These are phyloP conservation scores for Habrosyne pyritoides DNA, from an alignment of 2,888 invertebrate genomes.

Conservation along the genomic window DNA sequence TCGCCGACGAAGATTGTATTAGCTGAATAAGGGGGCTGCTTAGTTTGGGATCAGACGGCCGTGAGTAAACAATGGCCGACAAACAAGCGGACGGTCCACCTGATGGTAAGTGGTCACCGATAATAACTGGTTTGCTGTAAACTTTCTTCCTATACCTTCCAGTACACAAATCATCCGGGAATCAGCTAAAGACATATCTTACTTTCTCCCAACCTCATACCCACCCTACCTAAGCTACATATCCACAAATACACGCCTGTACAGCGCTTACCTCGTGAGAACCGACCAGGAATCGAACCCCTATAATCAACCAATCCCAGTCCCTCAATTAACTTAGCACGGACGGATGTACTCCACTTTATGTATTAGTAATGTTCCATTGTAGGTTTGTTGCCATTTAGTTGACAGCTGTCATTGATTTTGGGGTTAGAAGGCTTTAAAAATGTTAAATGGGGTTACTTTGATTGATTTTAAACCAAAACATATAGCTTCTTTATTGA, in stretches of 20 bases:
- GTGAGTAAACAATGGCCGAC: too few species aligned
- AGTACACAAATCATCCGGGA: neutral
- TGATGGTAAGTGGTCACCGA: too few species aligned
- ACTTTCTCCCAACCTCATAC: conserved; percentile 20
- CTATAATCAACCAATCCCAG: conserved; percentile 66
- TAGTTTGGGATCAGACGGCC: too few species aligned
- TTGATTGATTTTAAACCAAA: too few species aligned
- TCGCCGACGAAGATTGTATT: too few species aligned
- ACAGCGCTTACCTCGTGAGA: conserved; percentile 44
- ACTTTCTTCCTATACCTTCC: too few species aligned
- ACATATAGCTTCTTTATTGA: too few species aligned
- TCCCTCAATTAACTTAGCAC: conserved; percentile 52
- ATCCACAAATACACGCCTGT: conserved; percentile 11
- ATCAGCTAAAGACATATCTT: neutral
- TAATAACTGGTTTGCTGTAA: too few species aligned
- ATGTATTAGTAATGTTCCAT: conserved; percentile 2
- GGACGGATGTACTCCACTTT: conserved; percentile 18
- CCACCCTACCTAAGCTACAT: conserved; percentile 34
- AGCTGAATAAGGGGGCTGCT: too few species aligned
- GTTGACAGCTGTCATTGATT: neutral
- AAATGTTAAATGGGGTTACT: too few species aligned
- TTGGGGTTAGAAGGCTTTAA: too few species aligned
- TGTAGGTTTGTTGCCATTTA: neutral
- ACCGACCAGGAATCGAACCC: conserved; percentile 46
- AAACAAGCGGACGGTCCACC: too few species aligned